Percentiles rank a stretch among this genome's conserved stretches.
phyloP scores from a whole-genome alignment of 2,113 vertebrate genomes.

The Elgaria multicarinata region DNA sequence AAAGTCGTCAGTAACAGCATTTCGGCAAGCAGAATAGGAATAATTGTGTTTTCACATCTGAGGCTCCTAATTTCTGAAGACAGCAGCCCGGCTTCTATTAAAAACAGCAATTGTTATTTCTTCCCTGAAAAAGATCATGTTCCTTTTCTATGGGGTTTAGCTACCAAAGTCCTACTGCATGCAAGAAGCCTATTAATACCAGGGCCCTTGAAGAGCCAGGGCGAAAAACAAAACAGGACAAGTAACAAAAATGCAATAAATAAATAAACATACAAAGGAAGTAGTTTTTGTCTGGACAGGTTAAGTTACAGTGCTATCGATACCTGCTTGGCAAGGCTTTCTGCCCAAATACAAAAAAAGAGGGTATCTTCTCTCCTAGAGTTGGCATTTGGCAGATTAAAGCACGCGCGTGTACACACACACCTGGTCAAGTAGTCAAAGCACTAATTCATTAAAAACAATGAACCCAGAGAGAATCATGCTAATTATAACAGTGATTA shows the following conservation, averaged over 20 bases:
- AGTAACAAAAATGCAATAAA: not conserved
- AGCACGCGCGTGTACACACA: not conserved
- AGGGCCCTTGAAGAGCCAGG: not conserved
- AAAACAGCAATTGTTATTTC: not conserved
- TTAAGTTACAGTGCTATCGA: not conserved
- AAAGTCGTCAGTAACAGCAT: not conserved
- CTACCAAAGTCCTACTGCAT: not conserved
- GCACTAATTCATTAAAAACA: not conserved
- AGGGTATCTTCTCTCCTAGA: not conserved
- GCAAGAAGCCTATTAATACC: not conserved
- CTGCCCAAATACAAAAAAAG: not conserved
- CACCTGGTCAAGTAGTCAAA: not conserved
- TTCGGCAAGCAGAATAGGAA: not conserved
- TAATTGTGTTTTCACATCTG: not conserved
- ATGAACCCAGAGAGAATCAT: not conserved
- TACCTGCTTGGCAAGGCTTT: not conserved
- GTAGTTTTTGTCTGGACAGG: not conserved
- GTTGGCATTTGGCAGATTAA: not conserved
- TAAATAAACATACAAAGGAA: not conserved
- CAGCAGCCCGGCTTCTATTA: not conserved
- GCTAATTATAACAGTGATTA: not conserved
- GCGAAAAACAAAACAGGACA: not conserved
- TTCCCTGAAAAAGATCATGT: not conserved
- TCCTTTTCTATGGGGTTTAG: not conserved
- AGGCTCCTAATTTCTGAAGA: not conserved